Conservation (phyloP, 2,888 invertebrate species). For the Rhimphoctona megacephalus region DNA sequence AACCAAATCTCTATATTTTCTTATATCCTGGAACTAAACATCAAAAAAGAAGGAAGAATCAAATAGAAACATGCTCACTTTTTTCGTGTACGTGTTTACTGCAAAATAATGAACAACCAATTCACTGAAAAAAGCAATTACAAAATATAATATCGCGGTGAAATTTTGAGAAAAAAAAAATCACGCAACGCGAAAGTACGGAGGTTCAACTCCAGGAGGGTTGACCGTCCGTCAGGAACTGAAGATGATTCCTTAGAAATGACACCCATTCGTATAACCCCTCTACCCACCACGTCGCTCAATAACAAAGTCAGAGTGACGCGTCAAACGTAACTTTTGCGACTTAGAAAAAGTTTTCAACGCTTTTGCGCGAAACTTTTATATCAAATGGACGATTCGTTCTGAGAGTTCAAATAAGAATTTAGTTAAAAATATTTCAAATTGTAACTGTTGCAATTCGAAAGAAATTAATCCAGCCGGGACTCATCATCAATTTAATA, state of each 20-base stretch:
- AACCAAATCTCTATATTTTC: background rate
- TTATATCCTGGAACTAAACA: background rate
- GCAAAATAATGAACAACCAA: background rate
- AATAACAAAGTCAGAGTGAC: slow-evolving; percentile 68
- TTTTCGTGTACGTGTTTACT: slow-evolving; percentile 69
- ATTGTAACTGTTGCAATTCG: background rate
- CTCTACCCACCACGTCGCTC: slow-evolving; percentile 72
- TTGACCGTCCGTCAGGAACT: slow-evolving; percentile 78
- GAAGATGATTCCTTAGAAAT: slow-evolving; percentile 82
- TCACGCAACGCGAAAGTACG: slow-evolving; percentile 71
- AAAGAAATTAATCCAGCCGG: background rate
- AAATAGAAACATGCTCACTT: slow-evolving; percentile 68
- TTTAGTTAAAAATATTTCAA: background rate
- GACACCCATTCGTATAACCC: slow-evolving; percentile 74
- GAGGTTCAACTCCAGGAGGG: slow-evolving; percentile 73
- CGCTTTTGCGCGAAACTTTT: slow-evolving; percentile 38
- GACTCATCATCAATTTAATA: background rate
- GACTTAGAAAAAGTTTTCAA: slow-evolving; percentile 17
- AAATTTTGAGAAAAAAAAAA: slow-evolving; percentile 34
- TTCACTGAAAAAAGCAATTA: background rate
- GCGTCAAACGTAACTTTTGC: slow-evolving; percentile 27
- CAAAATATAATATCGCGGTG: slow-evolving; percentile 21
- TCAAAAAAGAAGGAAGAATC: background rate
- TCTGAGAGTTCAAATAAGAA: background rate
- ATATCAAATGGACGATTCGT: background rate